These are phyloP conservation scores for Calosoma granatense DNA, from an alignment of 1,140 invertebrate species.

Conservation along the genomic window DNA sequence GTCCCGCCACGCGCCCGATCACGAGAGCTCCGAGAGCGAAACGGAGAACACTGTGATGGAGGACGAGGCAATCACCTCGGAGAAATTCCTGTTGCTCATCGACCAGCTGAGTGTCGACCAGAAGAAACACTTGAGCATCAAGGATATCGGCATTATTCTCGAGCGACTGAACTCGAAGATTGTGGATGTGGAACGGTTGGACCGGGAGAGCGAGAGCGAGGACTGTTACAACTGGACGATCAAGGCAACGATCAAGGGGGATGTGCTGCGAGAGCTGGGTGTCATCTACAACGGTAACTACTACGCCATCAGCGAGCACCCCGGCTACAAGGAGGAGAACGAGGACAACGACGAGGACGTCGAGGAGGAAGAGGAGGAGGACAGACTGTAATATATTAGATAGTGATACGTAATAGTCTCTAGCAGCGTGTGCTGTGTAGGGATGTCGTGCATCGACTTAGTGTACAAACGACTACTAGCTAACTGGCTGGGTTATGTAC, in stretches of 20 bases:
- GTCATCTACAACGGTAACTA: conserved; percentile 94
- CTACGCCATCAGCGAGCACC: conserved; percentile 89
- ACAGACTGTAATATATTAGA: conserved; percentile 69
- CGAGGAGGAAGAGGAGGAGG: conserved; percentile 67
- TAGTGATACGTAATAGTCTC: conserved; percentile 11
- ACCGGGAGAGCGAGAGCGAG: conserved; percentile 80
- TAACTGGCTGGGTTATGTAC: conserved; percentile 33
- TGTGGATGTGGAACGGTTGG: conserved; percentile 81
- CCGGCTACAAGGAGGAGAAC: conserved; percentile 79
- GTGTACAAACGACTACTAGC: conserved; percentile 35
- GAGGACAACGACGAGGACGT: conserved; percentile 71
- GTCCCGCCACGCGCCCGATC: conserved; percentile 40
- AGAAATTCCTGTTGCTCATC: conserved; percentile 84
- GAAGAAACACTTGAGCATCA: conserved; percentile 82
- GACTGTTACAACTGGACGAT: conserved; percentile 91
- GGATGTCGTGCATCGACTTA: conserved; percentile 37
- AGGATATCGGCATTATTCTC: conserved; percentile 89
- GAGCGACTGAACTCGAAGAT: conserved; percentile 87
- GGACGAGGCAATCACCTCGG: conserved; percentile 76
- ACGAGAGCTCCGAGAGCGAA: conserved; percentile 83
- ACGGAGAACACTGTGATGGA: conserved; percentile 86
- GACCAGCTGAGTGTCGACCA: conserved; percentile 86
- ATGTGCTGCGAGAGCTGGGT: conserved; percentile 78
- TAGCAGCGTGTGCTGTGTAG: too few species aligned
- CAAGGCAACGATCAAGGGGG: conserved; percentile 80